Percentiles rank a stretch among this genome's conserved stretches.
phyloP scores from a whole-genome alignment of 2,113 vertebrate species.

The Nibea coibor region DNA sequence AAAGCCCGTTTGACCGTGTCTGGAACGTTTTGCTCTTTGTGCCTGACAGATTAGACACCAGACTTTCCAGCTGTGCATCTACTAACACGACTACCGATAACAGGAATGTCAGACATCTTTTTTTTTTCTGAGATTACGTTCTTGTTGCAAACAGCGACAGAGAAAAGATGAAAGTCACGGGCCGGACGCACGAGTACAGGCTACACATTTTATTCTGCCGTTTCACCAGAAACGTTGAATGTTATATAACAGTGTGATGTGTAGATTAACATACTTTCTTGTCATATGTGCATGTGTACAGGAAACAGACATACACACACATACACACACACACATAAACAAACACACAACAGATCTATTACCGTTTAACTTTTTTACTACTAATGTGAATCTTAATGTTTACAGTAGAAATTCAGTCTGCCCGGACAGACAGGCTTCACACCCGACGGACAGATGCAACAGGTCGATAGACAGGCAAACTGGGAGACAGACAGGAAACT shows the following conservation, averaged over 20 bases:
- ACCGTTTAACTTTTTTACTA: conserved; percentile 34
- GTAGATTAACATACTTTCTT: conserved; percentile 34
- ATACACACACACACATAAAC: background rate
- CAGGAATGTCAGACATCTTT: conserved; percentile 63
- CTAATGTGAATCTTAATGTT: conserved; percentile 79
- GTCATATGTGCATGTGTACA: conserved; percentile 57
- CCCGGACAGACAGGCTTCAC: conserved; percentile 43
- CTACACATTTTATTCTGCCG: conserved; percentile 2
- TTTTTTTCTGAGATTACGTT: conserved; percentile 23
- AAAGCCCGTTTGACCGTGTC: conserved; percentile 15
- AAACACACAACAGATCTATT: conserved; percentile 1
- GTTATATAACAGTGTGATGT: conserved; percentile 44
- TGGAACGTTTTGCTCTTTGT: conserved; percentile 57
- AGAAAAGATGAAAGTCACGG: background rate
- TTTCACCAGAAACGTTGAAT: conserved; percentile 48
- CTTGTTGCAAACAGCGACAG: background rate
- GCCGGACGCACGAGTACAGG: background rate
- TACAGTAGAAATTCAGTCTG: conserved; percentile 62
- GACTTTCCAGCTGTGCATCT: conserved; percentile 43
- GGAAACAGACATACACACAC: conserved; percentile 9
- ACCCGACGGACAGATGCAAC: conserved; percentile 10
- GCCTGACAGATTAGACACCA: conserved; percentile 48
- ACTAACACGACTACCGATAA: conserved; percentile 28
- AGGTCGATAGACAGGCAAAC: conserved; percentile 5
- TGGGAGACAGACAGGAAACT: background rate